Base-by-base conservation (phyloP, 1,140 invertebrate genomes). In the Cherax quadricarinatus region DNA sequence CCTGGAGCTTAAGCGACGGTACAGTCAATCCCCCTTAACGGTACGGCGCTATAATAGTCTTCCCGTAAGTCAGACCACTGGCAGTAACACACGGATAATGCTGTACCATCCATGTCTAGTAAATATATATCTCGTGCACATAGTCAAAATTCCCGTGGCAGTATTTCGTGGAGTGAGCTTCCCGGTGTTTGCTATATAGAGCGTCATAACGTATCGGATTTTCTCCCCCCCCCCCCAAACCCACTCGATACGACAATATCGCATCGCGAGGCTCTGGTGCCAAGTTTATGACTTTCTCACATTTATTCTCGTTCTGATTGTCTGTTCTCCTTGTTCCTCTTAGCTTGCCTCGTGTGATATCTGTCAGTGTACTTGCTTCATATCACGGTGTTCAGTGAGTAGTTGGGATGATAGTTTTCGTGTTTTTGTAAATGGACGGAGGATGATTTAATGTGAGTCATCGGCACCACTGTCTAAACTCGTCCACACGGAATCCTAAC, bases 211-310 rank as follows among this genome's bases (percentile, higher is more conserved):
- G 86, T 88, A 88, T 88, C 86, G 86, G 78, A 88, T 88, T 88
- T 86, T 86, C 66, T 79, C 51, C 75, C 30, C 30, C 51, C 75
- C 30, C 30, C 70, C 53, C 86, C 86, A 70, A 60, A 60, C 84
- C 66, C 89, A 91, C 89, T 91, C 89, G 89, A 91, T 91, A 91
- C 89, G 73, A 85, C 89, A 86, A 91, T 91, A 91, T 91, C 83
- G 81, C 89, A 78, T 86, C 83, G 49, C 62, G 51, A 57, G 57
- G 70, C 85, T 62, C 49, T n/a, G 75, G 88, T 89, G 88, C 88
- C 88, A 89, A 83, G 88, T 89, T 84, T 62, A 84, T 89, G 66
- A 73, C 24, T 83, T 83, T 82, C 66, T 70, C 30, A 81, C 57
- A 89, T 89, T 82, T 89, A 73, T n/a, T 78, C 49, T 10, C 21